A percentile compares a stretch with the other conserved stretches of the same genome.
phyloP scores from a whole-genome alignment of 1,140 invertebrate species.

The Nilaparvata lugens region DNA sequence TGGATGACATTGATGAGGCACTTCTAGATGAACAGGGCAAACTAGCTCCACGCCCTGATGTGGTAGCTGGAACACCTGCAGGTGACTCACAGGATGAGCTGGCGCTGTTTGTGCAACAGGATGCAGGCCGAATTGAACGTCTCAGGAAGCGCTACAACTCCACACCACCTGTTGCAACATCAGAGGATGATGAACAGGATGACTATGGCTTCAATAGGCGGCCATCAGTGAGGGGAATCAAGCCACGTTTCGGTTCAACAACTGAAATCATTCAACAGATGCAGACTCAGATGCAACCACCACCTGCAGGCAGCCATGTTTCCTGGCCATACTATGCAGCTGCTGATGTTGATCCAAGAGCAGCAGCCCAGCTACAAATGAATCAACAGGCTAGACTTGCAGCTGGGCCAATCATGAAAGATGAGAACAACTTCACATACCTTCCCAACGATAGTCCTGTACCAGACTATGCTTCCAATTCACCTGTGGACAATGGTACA shows the following conservation, averaged over 20 bases:
- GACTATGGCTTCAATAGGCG: constrained; percentile 83
- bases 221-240: constrained; percentile 70
- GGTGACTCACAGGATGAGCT: constrained; percentile 58
- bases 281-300: constrained; percentile 55
- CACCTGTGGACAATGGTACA: constrained; percentile 14
- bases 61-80: constrained; percentile 59
- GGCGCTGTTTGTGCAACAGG: constrained; percentile 72
- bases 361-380: constrained; percentile 18
- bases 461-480: constrained; percentile 9
- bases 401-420: constrained; percentile 10
- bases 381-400: too few species aligned
- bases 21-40: constrained; percentile 38
- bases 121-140: constrained; percentile 67
- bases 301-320: constrained; percentile 36
- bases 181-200: constrained; percentile 68
- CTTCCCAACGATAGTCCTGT: constrained; percentile 1
- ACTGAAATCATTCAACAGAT: constrained; percentile 74
- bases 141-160: constrained; percentile 58
- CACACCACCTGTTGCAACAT: constrained; percentile 31
- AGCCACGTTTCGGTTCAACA: constrained; percentile 62
- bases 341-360: constrained; percentile 33
- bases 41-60: constrained; percentile 51
- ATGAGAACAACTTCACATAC: constrained; percentile 7
- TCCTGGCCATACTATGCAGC: constrained; percentile 52
- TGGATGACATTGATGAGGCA: constrained; percentile 55